Base-by-base conservation (phyloP, 2,797 vertebrate genomes). In the Hafferia zeledoni region DNA sequence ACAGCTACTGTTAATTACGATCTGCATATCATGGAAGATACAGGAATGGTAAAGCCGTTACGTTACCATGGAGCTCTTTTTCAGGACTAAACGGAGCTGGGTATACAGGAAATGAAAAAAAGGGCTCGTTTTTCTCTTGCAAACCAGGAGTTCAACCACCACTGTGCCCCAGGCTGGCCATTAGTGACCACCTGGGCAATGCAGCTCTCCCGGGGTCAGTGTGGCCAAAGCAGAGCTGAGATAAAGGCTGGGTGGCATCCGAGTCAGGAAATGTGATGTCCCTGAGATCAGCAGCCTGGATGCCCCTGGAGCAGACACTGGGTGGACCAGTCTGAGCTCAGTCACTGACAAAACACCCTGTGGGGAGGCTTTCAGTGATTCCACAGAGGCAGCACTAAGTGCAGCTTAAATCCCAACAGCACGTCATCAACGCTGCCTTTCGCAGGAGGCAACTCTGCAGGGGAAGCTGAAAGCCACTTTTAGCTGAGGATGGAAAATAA, bases 11-110 rank as follows among this genome's bases (percentile, higher is more conserved):
- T 25, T 94, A 91, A 91, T 72, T 91, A 81, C 30, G 55, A 93
- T 79, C 86, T 86, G 63, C 35, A 15, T 74, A 76, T 61, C 55
- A 56, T 13, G 37, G 59, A 56, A 52, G 59, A 78, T 28, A 67
- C 12, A 81, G 5, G 4, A 86, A 78, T 53, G 72, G 11, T 35
- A 11, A 81, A 82, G 65, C 23, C 0, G 13, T n/a, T 81, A 83
- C 8, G 79, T 91, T 88, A 78, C 89, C 89, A 92, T 88, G 92
- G 92, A 96, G 93, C 69, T 84, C 30, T 79, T 90, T 59, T 35
- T 91, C 74, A 67, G 49, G 76, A 63, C 39, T 90, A 67, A 81
- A n/a, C 13, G 75, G 75, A 80, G 74, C 49, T 56, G 55, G 15
- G 14, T 44, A 41, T 15, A 52, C 10, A 77, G 17, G 8, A 9